phyloP scores from a whole-genome alignment of 2,797 vertebrate genomes.

The Myiotriccus ornatus region DNA sequence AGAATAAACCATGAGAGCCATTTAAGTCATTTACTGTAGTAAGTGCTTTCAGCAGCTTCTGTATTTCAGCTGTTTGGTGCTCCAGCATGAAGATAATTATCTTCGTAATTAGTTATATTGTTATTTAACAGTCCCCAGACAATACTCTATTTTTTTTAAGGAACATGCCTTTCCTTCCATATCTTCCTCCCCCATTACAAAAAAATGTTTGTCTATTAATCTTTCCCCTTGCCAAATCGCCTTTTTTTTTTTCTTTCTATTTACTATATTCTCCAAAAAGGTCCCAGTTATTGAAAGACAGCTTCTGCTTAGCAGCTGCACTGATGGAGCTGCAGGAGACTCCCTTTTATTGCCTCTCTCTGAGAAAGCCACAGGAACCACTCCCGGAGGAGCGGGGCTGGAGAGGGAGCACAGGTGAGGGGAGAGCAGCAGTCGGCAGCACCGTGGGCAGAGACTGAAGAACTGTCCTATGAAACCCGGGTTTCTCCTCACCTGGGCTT shows the following conservation, averaged over 20 bases:
- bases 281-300: neutral
- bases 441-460: neutral
- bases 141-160: conserved; percentile 37
- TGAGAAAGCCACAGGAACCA: neutral
- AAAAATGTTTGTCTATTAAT: neutral
- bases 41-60: conserved; percentile 42
- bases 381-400: neutral
- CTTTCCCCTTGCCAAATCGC: neutral
- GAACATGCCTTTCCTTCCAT: neutral
- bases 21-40: conserved; percentile 35
- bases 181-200: neutral
- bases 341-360: neutral
- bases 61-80: conserved; percentile 32
- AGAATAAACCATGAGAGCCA: conserved; percentile 22
- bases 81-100: conserved; percentile 34
- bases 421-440: neutral
- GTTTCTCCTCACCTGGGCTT: neutral
- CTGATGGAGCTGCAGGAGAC: neutral
- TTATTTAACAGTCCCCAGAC: conserved; percentile 40
- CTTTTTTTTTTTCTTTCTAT: neutral
- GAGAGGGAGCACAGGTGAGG: neutral
- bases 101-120: conserved; percentile 60
- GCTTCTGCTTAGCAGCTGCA: neutral
- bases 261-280: neutral
- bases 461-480: neutral